Percentiles rank a stretch among this genome's conserved stretches.
Conservation (phyloP, 2,113 vertebrate genomes). For the Sigmodon hispidus region DNA sequence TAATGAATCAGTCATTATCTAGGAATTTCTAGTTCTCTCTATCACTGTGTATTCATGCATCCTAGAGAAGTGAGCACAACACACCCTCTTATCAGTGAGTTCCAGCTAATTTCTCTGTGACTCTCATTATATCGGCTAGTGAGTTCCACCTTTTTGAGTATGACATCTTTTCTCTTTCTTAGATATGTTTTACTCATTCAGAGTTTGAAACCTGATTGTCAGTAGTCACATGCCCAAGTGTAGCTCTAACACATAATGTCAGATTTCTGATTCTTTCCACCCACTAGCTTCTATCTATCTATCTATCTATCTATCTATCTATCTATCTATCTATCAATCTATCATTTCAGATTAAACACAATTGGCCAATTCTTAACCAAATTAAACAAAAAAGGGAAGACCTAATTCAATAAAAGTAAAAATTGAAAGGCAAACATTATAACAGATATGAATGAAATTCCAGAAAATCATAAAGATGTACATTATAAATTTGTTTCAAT, state of each 20-base stretch:
- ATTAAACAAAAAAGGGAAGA: no score
- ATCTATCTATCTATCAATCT: no score
- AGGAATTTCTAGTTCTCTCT: background rate
- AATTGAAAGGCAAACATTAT: no score
- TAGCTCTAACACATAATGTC: background rate
- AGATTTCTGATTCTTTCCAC: background rate
- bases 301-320: no score
- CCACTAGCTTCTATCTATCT: background rate
- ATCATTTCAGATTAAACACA: no score
- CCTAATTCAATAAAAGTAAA: no score
- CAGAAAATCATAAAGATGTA: no score
- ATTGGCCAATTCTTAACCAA: no score
- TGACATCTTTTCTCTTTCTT: background rate
- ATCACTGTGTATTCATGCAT: background rate
- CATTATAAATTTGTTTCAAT: no score
- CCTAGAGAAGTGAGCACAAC: rapidly evolving
- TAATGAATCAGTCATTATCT: background rate
- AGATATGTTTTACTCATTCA: background rate
- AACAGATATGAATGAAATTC: no score
- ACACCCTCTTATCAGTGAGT: background rate
- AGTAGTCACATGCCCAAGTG: background rate
- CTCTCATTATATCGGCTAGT: background rate
- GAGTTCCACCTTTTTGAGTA: background rate
- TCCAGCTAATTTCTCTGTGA: background rate
- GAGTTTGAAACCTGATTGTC: background rate